Base-by-base conservation (phyloP, 2,797 vertebrate genomes). In the Sus cebifrons region DNA sequence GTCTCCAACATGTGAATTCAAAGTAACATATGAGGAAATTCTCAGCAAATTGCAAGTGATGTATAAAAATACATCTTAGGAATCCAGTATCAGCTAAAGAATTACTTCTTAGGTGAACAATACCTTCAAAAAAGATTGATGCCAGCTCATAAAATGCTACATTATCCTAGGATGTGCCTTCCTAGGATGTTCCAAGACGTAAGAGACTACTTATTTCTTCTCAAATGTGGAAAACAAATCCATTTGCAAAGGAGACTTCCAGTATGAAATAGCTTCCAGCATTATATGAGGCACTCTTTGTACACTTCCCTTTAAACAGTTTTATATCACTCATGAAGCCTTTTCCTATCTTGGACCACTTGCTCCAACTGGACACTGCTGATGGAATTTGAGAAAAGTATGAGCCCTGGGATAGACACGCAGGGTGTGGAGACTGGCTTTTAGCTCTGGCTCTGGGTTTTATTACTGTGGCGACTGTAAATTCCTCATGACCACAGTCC, bases 201-300 rank as follows among this genome's bases (percentile, higher is more conserved):
- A 70, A 73, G 89, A 94, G 67, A 87, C 27, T 29, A 56, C 85
- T 94, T 15, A 84, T 89, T 95, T 92, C 64, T 92, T 99, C 98
- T 98, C 98, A 97, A 91, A 97, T 97, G 96, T 95, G 81, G 83
- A 84, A 97, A 97, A 89, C 96, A 82, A 68, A 96, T 23, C 81
- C 86, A 78, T 94, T 71, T 21, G 81, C 44, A 96, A 73, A 86
- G 81, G 77, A 67, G 15, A 62, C 29, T 89, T 86, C 93, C 60
- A 95, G 23, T 36, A 71, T 32, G 68, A 90, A 90, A 88, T 65
- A 75, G 56, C 89, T 95, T 83, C 92, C 86, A 95, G 94, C 79
- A 86, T 94, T 93, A 23, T 65, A 81, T 18, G 67, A 89, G 91
- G 67, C 78, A 93, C 78, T 91, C 64, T 91, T 68, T 94, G 65